Percentiles rank a stretch among this genome's conserved stretches.
phyloP scores from a whole-genome alignment of 1,140 invertebrate genomes.

The Anoplophora glabripennis region DNA sequence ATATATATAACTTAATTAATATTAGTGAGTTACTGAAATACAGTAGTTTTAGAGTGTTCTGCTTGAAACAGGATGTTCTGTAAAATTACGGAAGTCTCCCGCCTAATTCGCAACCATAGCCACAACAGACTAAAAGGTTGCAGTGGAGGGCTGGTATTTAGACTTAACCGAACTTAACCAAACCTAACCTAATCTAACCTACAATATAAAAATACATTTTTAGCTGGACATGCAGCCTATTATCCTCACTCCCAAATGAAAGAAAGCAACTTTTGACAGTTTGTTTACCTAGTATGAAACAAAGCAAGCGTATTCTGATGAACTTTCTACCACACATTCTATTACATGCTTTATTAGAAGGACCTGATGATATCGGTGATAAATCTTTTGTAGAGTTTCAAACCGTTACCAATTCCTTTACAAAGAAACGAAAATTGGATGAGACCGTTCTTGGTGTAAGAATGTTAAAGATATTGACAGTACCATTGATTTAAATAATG shows the following conservation, averaged over 20 bases:
- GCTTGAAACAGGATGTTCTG: no score
- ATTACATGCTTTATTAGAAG: slow-evolving; percentile 59
- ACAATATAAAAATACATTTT: slow-evolving; percentile 24
- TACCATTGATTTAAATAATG: no score
- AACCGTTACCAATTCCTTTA: slow-evolving; percentile 51
- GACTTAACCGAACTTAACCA: not conserved
- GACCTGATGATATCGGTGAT: slow-evolving; percentile 36
- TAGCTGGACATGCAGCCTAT: slow-evolving; percentile 61
- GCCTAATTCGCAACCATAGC: no score
- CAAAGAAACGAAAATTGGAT: slow-evolving; percentile 16
- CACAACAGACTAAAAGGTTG: no score
- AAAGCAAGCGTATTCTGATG: slow-evolving; percentile 64
- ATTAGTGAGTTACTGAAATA: no score
- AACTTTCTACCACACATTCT: slow-evolving; percentile 72
- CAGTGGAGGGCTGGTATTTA: no score
- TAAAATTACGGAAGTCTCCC: no score
- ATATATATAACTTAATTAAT: no score
- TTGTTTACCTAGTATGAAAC: slow-evolving; percentile 67
- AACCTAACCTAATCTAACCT: no score
- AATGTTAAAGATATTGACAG: not conserved
- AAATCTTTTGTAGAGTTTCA: slow-evolving; percentile 57
- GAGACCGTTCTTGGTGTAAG: slow-evolving; percentile 27
- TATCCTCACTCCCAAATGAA: slow-evolving; percentile 55
- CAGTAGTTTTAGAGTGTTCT: no score
- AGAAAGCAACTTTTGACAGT: slow-evolving; percentile 58